phyloP scores from a whole-genome alignment of 1,140 invertebrate species.

The Nomia melanderi region DNA sequence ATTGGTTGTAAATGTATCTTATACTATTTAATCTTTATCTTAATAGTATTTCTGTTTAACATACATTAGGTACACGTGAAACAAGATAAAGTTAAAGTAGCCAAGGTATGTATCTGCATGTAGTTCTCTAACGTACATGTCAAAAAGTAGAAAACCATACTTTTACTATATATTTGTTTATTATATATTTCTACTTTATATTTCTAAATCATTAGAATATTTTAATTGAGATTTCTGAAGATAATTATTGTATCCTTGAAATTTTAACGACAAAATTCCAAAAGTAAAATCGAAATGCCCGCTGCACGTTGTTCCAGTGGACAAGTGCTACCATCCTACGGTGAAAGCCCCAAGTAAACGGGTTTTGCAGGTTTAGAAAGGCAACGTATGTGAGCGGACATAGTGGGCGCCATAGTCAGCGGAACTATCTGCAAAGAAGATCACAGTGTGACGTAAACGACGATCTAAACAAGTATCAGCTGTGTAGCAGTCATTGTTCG shows the following conservation, averaged over 20 bases:
- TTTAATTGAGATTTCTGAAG: not conserved
- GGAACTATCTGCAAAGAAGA: conserved; percentile 66
- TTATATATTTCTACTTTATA: no score
- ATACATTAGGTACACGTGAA: no score
- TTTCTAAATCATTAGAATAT: no score
- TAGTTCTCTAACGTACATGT: no score
- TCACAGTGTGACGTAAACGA: conserved; percentile 76
- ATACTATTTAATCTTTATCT: no score
- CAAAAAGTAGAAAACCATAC: no score
- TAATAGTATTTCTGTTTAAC: no score
- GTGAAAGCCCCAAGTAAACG: conserved; percentile 33
- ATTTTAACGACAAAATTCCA: no score
- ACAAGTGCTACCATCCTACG: conserved; percentile 23
- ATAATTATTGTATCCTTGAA: not conserved
- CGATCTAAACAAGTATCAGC: conserved; percentile 80
- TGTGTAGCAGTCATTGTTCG: conserved; percentile 79
- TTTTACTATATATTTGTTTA: no score
- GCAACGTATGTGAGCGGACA: conserved; percentile 47
- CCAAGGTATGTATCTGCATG: no score
- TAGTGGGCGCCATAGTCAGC: conserved; percentile 59
- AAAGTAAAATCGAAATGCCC: conserved; percentile 9
- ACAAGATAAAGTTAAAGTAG: no score
- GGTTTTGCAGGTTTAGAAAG: conserved; percentile 27
- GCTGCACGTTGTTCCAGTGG: not conserved
- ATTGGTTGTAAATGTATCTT: no score